Evolutionary conservation across 2,113 vertebrate genomes (phyloP).

Genomic region (Calyptommatus sinebrachiatus): DNA sequence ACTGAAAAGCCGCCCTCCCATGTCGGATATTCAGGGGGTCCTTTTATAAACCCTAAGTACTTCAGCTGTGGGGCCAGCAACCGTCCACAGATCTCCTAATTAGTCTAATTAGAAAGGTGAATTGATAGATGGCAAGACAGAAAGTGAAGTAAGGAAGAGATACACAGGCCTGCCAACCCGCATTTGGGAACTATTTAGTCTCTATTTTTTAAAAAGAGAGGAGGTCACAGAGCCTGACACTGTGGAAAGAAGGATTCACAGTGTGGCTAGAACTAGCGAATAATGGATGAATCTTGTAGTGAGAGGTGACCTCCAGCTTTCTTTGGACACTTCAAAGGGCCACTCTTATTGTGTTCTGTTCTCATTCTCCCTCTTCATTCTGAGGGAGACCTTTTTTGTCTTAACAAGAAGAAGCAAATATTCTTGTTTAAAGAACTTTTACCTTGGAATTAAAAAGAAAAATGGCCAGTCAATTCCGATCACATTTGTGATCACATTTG

Average conservation of each 20-base stretch:
- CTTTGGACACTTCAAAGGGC: slow-evolving; percentile 3
- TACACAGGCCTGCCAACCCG: slow-evolving; percentile 62
- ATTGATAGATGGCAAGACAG: slow-evolving; percentile 62
- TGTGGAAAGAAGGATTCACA: neutral
- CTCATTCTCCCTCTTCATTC: neutral
- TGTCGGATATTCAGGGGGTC: slow-evolving; percentile 80
- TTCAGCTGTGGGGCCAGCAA: slow-evolving; percentile 60
- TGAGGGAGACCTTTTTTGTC: neutral
- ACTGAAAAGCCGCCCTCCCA: slow-evolving; percentile 81
- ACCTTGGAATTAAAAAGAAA: neutral
- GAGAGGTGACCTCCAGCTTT: neutral
- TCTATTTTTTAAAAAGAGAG: neutral
- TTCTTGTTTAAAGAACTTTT: too few species aligned
- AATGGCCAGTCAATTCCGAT: neutral
- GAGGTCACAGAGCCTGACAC: slow-evolving; percentile 27
- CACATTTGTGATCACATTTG: neutral
- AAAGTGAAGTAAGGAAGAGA: slow-evolving; percentile 62
- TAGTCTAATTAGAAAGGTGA: slow-evolving; percentile 79
- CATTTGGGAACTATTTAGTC: slow-evolving; percentile 19
- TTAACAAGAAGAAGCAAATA: neutral
- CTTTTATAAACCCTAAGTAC: slow-evolving; percentile 69
- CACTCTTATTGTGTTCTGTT: neutral
- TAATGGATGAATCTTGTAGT: neutral
- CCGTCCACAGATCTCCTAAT: slow-evolving; percentile 73
- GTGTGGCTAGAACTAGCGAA: neutral